phyloP scores from a whole-genome alignment of 2,888 invertebrate species.

The Teleogryllus oceanicus region DNA sequence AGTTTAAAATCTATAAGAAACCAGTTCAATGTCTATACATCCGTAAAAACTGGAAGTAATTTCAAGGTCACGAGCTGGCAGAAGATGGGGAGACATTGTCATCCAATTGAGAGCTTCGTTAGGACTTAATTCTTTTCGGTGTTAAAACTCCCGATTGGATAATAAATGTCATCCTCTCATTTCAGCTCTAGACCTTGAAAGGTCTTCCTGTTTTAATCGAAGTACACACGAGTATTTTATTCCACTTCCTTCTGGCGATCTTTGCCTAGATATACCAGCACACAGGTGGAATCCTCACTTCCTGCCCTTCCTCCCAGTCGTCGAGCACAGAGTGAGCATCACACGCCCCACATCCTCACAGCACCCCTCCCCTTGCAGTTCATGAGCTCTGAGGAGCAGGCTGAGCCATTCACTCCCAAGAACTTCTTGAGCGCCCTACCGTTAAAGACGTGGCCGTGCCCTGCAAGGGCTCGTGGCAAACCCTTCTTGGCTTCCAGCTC shows the following conservation, averaged over 20 bases:
- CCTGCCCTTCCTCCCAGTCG: not conserved
- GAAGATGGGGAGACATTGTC: too few species aligned
- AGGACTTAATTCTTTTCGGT: too few species aligned
- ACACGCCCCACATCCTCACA: not conserved
- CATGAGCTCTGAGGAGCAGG: constrained; percentile 71
- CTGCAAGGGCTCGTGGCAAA: constrained; percentile 62
- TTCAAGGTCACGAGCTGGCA: too few species aligned
- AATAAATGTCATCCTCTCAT: too few species aligned
- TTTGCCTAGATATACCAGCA: not conserved
- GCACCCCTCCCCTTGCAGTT: constrained; percentile 67
- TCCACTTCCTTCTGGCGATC: not conserved
- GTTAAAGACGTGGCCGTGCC: constrained; percentile 71
- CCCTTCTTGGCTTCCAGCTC: constrained; percentile 58
- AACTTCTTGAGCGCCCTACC: constrained; percentile 65
- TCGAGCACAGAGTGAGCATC: not conserved
- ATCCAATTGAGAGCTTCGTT: too few species aligned
- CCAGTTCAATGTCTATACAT: too few species aligned
- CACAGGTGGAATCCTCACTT: not conserved
- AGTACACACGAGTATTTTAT: too few species aligned
- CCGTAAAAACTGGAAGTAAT: too few species aligned
- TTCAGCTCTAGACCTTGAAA: too few species aligned
- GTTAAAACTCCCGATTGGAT: too few species aligned
- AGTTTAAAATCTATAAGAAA: too few species aligned
- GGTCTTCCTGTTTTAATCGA: too few species aligned
- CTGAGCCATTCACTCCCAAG: constrained; percentile 61